Evolutionary conservation across 2,113 vertebrate genomes (phyloP).

Genomic region (Charadrius vociferus): DNA sequence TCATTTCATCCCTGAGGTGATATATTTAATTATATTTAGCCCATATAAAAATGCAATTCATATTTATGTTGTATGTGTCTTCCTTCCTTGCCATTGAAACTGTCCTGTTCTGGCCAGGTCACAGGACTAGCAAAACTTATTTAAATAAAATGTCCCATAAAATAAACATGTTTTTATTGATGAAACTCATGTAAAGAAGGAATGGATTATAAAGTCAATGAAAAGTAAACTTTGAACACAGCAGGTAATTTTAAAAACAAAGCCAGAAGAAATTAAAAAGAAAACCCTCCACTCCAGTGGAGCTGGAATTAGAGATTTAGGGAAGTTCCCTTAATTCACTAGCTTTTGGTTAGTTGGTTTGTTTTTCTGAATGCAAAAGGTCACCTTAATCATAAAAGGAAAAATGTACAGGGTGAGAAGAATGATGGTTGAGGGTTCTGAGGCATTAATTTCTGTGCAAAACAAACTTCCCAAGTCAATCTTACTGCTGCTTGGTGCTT

Average conservation of each 20-base stretch:
- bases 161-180: neutral
- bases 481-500: neutral
- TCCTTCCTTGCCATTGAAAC: neutral
- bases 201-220: neutral
- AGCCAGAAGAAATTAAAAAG: neutral
- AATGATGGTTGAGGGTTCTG: neutral
- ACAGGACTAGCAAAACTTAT: neutral
- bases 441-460: neutral
- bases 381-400: slow-evolving; percentile 8
- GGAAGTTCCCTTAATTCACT: neutral
- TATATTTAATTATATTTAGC: neutral
- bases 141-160: neutral
- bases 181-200: neutral
- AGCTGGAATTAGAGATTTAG: neutral
- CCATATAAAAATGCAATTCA: neutral
- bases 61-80: neutral
- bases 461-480: neutral
- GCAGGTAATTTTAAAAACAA: neutral
- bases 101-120: neutral
- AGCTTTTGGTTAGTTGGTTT: neutral
- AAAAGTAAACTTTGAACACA: neutral
- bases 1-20: neutral
- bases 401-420: neutral
- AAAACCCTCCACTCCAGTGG: neutral
- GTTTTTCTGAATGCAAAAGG: neutral